phyloP scores from a whole-genome alignment of 2,888 invertebrate genomes.

The Heliconius hortense region DNA sequence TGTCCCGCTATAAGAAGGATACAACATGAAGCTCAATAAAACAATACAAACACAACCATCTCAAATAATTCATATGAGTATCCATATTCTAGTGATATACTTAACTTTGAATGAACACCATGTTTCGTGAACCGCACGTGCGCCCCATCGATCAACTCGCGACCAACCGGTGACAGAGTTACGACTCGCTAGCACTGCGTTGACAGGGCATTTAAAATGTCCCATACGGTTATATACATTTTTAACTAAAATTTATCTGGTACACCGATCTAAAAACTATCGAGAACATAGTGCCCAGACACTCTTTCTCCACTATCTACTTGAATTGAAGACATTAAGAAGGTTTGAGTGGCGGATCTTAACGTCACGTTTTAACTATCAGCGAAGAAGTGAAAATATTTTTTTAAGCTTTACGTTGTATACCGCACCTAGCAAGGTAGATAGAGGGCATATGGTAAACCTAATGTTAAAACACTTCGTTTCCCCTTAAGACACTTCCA shows the following conservation, averaged over 20 bases:
- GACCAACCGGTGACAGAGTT: not conserved
- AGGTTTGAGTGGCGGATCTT: too few relatives aligned
- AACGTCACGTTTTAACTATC: too few relatives aligned
- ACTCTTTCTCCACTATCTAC: not conserved
- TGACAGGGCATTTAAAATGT: constrained; percentile 6
- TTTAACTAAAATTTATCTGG: not conserved
- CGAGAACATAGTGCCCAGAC: too few relatives aligned
- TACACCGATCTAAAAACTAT: too few relatives aligned
- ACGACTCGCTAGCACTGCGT: constrained; percentile 1
- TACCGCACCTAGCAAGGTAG: too few relatives aligned
- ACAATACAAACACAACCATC: too few relatives aligned
- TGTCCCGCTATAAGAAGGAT: not conserved
- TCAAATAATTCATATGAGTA: not conserved
- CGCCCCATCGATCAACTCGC: constrained; percentile 10
- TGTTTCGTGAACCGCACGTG: constrained; percentile 21
- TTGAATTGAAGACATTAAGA: not conserved
- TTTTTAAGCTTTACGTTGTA: too few relatives aligned
- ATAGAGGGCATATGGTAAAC: too few relatives aligned
- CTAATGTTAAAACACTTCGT: too few relatives aligned
- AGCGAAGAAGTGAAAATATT: too few relatives aligned
- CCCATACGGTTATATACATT: not conserved
- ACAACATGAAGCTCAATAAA: too few relatives aligned
- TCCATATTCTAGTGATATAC: not conserved
- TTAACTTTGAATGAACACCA: not conserved
- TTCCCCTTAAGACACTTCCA: too few relatives aligned